These are phyloP conservation scores for Orchestes rusci DNA, from an alignment of 2,888 invertebrate genomes.

Conservation along the genomic window DNA sequence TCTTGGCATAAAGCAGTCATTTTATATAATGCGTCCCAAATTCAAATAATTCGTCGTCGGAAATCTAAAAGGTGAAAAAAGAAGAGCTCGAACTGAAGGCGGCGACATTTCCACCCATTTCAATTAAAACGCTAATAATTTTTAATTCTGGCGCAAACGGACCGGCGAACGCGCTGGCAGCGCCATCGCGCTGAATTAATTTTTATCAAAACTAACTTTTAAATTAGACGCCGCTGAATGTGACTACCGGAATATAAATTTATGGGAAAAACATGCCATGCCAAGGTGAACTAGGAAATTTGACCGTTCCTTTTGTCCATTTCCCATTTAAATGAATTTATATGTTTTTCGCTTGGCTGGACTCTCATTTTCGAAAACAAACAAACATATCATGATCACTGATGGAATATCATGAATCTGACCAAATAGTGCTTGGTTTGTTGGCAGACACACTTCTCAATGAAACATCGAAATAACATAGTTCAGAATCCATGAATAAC, in stretches of 20 bases:
- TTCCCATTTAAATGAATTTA: conserved; percentile 1
- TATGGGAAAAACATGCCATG: conserved; percentile 22
- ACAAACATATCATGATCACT: too few relatives aligned
- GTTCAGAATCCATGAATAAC: too few relatives aligned
- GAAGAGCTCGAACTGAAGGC: conserved; percentile 9
- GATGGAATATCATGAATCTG: too few relatives aligned
- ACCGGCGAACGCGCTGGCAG: conserved; percentile 20
- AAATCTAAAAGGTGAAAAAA: conserved; percentile 12
- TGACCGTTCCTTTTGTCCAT: conserved; percentile 5
- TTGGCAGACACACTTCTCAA: too few relatives aligned
- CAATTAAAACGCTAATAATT: conserved; percentile 25
- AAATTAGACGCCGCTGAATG: conserved; percentile 42
- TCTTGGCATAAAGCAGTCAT: too few relatives aligned
- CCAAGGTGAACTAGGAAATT: conserved; percentile 20
- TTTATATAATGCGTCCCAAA: too few relatives aligned
- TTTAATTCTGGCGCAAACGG: conserved; percentile 23
- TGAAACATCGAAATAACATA: too few relatives aligned
- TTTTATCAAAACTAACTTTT: conserved; percentile 35
- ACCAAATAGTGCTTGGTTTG: too few relatives aligned
- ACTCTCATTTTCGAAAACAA: not conserved
- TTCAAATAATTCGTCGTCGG: too few relatives aligned
- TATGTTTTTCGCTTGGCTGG: not conserved
- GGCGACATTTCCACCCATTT: conserved; percentile 25
- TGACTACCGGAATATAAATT: conserved; percentile 28
- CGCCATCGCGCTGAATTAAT: conserved; percentile 24